Percentiles rank a stretch among this genome's conserved stretches.
phyloP scores from a whole-genome alignment of 2,888 invertebrate genomes.

The Xestia ashworthii region DNA sequence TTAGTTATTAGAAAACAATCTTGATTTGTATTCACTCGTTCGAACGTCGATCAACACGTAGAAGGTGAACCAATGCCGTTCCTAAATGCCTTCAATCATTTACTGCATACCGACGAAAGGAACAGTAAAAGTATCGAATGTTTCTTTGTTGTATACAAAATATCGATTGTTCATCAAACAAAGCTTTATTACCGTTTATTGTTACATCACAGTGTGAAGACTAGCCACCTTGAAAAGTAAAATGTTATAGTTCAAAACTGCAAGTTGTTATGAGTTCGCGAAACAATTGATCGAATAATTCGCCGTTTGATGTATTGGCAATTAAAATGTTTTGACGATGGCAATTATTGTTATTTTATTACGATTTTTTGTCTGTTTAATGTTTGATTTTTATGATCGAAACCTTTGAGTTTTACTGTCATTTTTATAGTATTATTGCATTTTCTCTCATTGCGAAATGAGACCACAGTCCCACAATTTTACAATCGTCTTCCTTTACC shows the following conservation, averaged over 20 bases:
- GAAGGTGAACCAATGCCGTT: constrained; percentile 20
- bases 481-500: constrained; percentile 44
- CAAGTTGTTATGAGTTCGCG: constrained; percentile 70
- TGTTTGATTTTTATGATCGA: constrained; percentile 3
- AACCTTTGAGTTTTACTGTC: constrained; percentile 22
- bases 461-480: constrained; percentile 43
- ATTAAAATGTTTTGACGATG: constrained; percentile 53
- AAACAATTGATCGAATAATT: constrained; percentile 54
- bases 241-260: constrained; percentile 69
- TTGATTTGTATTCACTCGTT: not conserved
- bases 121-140: constrained; percentile 63
- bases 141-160: constrained; percentile 64
- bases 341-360: constrained; percentile 22
- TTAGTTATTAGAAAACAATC: constrained; percentile 5
- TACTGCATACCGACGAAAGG: constrained; percentile 42
- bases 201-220: constrained; percentile 67
- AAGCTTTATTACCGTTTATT: constrained; percentile 55
- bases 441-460: constrained; percentile 47
- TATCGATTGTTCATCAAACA: constrained; percentile 65
- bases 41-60: constrained; percentile 13
- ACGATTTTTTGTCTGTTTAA: constrained; percentile 18
- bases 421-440: constrained; percentile 42
- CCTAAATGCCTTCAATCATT: constrained; percentile 34
- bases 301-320: constrained; percentile 44
- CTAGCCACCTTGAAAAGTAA: constrained; percentile 68